phyloP scores from a whole-genome alignment of 2,113 vertebrate species.

The Cygnus atratus region DNA sequence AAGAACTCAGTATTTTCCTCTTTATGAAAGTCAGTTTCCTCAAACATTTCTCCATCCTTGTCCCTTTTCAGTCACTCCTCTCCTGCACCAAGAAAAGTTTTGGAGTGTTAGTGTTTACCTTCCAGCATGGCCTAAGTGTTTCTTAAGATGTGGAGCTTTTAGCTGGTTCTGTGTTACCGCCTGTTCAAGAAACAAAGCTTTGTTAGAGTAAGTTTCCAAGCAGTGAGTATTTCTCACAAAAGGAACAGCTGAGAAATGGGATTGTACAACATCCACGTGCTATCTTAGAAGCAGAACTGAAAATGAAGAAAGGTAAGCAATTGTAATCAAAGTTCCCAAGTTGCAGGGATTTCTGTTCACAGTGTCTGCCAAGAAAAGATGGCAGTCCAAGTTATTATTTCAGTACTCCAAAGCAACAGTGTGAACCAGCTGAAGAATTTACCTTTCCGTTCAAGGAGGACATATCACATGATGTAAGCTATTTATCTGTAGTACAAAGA shows the following conservation, averaged over 20 bases:
- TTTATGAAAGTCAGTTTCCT: background rate
- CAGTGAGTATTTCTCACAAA: background rate
- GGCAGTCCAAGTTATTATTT: background rate
- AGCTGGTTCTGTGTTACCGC: background rate
- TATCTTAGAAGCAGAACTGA: background rate
- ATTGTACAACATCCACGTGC: background rate
- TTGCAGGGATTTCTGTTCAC: background rate
- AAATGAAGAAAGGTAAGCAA: background rate
- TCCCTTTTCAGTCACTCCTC: background rate
- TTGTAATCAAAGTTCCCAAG: background rate
- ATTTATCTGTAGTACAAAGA: background rate
- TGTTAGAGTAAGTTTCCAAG: background rate
- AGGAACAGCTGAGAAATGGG: background rate
- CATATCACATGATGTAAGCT: background rate
- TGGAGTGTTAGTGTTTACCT: background rate
- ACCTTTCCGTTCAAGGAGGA: background rate
- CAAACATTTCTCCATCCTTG: background rate
- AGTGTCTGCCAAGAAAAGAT: background rate
- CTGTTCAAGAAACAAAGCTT: background rate
- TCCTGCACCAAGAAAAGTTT: background rate
- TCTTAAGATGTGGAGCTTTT: background rate
- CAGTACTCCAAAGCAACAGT: background rate
- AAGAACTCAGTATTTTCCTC: background rate
- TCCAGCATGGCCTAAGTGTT: background rate
- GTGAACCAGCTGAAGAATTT: background rate